Evolutionary conservation across 1,140 invertebrate species (phyloP), one percentile per base, ranked within the genome.

Genomic region (Eubasilissa regina): DNA sequence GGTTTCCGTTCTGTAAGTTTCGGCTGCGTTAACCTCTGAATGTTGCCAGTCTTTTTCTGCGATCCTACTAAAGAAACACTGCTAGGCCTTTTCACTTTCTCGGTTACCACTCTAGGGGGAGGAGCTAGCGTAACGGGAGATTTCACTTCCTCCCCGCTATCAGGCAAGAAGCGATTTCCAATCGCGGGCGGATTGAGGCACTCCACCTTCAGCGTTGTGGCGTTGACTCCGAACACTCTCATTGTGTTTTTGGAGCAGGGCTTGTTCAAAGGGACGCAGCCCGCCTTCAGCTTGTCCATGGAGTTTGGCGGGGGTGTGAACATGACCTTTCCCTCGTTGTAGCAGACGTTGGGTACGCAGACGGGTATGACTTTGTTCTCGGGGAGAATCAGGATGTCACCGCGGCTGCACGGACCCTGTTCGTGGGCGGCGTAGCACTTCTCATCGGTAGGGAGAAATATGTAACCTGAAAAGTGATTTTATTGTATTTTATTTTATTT

Each of bases 341-440:
- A 11, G 81, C 93, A 94, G 0, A 90, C 89, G 87, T 94, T 94
- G 6, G 75, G 78, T 1, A 85, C 85, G 82, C 93, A 94, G 66
- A 87, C 86, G 0, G 93, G 92, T 25, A 91, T 86, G 0, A 88
- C 85, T 19, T 90, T 87, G 62, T 88, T 86, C 21, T 85, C 78
- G 3, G 86, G 85, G 4, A 94, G 86, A 15, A 93, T 84, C 11
- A 94, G 84, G 80, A 92, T 91, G 58, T 93, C 81, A 0, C 86
- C 86, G n/a, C n/a, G 0, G 75, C 7, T 4, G 83, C 94, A 94
- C 0, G 93, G 93, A 0, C 93, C 93, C 84, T 89, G 89, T 17
- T 86, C 85, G 80, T 90, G 94, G 0, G 91, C 92, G 62, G 90
- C 87, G 86, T 91, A 90, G 79, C 94, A 94, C 0, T 84, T 86